These are phyloP conservation scores for Misgurnus mizolepis DNA, from an alignment of 2,113 vertebrate genomes.

Conservation along the genomic window DNA sequence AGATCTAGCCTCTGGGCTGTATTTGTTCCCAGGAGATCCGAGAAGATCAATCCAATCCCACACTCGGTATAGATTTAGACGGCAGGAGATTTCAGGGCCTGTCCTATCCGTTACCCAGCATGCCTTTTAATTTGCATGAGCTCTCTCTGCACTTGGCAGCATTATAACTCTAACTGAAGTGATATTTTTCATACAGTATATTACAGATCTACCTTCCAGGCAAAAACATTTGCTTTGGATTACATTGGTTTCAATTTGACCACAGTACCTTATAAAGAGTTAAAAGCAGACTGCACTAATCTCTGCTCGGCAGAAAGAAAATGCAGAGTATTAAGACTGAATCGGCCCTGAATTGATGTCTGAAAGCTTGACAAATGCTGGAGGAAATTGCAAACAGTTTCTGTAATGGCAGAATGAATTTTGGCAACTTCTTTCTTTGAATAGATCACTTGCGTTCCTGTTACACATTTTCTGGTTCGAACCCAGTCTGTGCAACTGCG, in stretches of 20 bases:
- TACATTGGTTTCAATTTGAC: slow-evolving; percentile 27
- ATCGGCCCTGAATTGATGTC: not conserved
- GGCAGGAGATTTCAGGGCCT: slow-evolving; percentile 37
- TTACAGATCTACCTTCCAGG: slow-evolving; percentile 6
- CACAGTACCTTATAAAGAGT: slow-evolving; percentile 22
- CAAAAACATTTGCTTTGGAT: slow-evolving; percentile 38
- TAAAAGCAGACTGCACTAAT: slow-evolving; percentile 1
- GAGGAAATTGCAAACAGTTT: slow-evolving; percentile 22
- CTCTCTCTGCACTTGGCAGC: not conserved
- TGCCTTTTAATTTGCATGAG: slow-evolving; percentile 46
- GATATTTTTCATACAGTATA: not conserved
- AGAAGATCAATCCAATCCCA: slow-evolving; percentile 25
- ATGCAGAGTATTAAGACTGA: not conserved
- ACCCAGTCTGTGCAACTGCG: slow-evolving; percentile 32
- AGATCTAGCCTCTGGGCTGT: slow-evolving; percentile 15
- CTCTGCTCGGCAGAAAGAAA: slow-evolving; percentile 5
- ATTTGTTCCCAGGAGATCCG: slow-evolving; percentile 17
- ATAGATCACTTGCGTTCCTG: not conserved
- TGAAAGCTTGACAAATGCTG: not conserved
- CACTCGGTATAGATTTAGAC: slow-evolving; percentile 27
- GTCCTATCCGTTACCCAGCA: slow-evolving; percentile 24
- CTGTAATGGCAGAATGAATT: not conserved
- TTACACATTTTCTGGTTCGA: slow-evolving; percentile 27
- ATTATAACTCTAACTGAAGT: slow-evolving; percentile 20
- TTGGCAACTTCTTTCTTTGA: not conserved